phyloP scores from a whole-genome alignment of 2,797 vertebrate genomes.

The Takifugu rubripes region DNA sequence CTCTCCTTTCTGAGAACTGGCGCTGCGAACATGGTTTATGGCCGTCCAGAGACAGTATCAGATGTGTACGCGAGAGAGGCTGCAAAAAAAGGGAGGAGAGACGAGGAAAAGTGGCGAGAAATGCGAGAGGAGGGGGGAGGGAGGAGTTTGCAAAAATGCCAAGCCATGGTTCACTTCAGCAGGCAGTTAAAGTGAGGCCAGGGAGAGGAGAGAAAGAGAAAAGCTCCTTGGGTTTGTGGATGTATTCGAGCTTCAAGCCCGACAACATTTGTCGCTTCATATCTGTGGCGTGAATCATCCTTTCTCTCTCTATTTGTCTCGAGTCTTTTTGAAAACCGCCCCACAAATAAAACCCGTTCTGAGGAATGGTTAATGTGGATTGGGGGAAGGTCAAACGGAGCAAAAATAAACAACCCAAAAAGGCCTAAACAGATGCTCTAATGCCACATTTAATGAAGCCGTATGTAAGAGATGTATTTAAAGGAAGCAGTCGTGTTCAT shows the following conservation, averaged over 20 bases:
- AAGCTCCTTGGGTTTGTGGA: conserved; percentile 26
- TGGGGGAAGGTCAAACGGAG: not conserved
- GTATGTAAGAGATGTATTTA: no score
- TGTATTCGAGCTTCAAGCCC: conserved; percentile 43
- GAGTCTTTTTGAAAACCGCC: not conserved
- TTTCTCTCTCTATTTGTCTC: conserved; percentile 6
- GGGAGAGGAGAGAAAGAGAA: conserved; percentile 50
- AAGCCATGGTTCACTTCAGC: conserved; percentile 76
- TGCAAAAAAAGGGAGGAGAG: conserved; percentile 22
- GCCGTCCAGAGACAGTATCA: conserved; percentile 73
- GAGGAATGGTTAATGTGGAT: no score
- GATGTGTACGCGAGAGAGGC: conserved; percentile 64
- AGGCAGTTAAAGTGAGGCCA: conserved; percentile 75
- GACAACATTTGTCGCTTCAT: conserved; percentile 22
- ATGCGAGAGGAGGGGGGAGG: conserved; percentile 34
- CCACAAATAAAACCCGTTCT: not conserved
- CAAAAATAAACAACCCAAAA: not conserved
- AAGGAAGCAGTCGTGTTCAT: no score
- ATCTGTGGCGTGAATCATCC: not conserved
- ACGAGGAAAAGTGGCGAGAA: conserved; percentile 10
- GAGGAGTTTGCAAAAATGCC: conserved; percentile 73
- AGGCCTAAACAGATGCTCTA: not conserved
- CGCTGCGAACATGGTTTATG: conserved; percentile 68
- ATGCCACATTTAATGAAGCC: not conserved
- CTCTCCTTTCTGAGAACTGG: conserved; percentile 74